Evolutionary conservation across 2,113 vertebrate species (phyloP), one percentile per base, ranked within the genome.

Genomic region (Xiphophorus couchianus): DNA sequence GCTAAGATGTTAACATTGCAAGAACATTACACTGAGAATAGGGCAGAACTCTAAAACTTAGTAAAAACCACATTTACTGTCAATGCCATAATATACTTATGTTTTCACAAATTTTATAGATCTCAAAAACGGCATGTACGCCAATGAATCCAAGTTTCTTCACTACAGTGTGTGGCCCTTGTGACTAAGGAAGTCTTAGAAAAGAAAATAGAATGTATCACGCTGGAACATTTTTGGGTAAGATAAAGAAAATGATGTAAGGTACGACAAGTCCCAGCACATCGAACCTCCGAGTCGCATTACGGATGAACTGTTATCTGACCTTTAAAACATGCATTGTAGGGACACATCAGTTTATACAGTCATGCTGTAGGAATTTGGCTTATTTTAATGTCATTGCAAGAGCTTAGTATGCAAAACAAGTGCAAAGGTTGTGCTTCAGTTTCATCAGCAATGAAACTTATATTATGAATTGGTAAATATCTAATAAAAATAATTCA

Each of bases 231-330:
- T 13, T 66, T 42, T 12, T 13, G 35, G 4, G 17, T 0, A 61
- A 71, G 80, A 80, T 77, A 74, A 58, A 76, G 81, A 78, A 74
- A 15, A 8, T 72, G 22, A 66, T 5, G 35, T 70, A 84, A 83
- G 73, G 39, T 69, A 66, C 58, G 77, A 80, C 92, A 84, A 87
- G 92, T 88, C 69, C 5, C 7, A 73, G 68, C 90, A 78, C 44
- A 66, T 69, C 22, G 31, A 39, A 74, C 28, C 28, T 74, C 22
- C 31, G 22, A 51, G 76, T 69, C 0, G 33, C 83, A 84, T 87
- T 82, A 83, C 80, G 77, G 13, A 30, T 11, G 12, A 68, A 42
- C n/a, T 9, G 10, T 3, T n/a, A 8, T 39, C 74, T 48, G 30
- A 71, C n/a, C 62, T 61, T 31, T 60, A 44, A 51, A 42, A 60